phyloP scores from a whole-genome alignment of 2,113 vertebrate genomes.

The Engystomops pustulosus region DNA sequence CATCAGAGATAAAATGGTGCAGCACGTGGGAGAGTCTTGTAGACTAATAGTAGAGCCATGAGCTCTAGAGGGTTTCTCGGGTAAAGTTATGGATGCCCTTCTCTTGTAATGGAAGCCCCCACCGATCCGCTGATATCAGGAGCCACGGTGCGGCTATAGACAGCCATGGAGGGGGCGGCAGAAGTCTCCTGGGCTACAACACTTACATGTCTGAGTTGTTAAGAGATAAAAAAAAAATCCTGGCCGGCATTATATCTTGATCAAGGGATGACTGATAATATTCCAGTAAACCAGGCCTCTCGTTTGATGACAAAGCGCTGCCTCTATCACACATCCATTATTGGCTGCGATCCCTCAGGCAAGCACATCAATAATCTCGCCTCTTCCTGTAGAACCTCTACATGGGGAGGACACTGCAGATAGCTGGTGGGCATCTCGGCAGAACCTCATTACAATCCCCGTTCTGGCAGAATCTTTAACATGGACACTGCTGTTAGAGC shows the following conservation, averaged over 20 bases:
- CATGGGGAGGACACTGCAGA: slow-evolving; percentile 68
- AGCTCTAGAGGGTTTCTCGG: too few species aligned
- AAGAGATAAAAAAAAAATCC: slow-evolving; percentile 62
- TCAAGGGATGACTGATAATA: slow-evolving; percentile 98
- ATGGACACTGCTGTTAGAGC: slow-evolving; percentile 64
- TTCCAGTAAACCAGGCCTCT: slow-evolving; percentile 85
- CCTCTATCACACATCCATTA: slow-evolving; percentile 91
- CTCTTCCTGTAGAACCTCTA: slow-evolving; percentile 68
- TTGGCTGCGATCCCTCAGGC: slow-evolving; percentile 86
- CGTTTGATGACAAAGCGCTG: slow-evolving; percentile 94
- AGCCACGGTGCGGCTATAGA: too few species aligned
- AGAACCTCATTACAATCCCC: slow-evolving; percentile 76
- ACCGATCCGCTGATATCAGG: too few species aligned
- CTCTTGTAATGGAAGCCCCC: too few species aligned
- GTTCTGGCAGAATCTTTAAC: slow-evolving; percentile 69
- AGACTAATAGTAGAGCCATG: too few species aligned
- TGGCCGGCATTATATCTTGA: slow-evolving; percentile 88
- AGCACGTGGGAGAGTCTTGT: too few species aligned
- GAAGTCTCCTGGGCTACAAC: neutral
- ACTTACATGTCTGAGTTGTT: slow-evolving; percentile 5
- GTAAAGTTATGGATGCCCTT: too few species aligned
- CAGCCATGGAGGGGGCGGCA: neutral
- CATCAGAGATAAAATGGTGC: too few species aligned
- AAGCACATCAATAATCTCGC: slow-evolving; percentile 92
- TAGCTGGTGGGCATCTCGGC: slow-evolving; percentile 74